Evolutionary conservation across 2,797 vertebrate genomes (phyloP).

Genomic region (Astyanax mexicanus): DNA sequence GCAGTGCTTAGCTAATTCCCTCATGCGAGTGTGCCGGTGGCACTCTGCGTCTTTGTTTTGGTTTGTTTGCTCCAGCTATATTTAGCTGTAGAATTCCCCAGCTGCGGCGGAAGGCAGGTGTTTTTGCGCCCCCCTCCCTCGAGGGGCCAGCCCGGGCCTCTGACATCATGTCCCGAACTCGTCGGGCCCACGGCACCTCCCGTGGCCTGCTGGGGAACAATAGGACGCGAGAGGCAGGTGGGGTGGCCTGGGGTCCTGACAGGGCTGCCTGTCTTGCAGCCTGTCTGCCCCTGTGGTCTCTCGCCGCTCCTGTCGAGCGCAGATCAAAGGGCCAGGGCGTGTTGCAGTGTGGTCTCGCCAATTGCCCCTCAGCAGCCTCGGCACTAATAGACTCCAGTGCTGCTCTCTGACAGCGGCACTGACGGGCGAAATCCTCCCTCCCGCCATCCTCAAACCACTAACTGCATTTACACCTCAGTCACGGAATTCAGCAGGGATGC

Average conservation of each 20-base stretch:
- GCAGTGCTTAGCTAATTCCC: constrained; percentile 55
- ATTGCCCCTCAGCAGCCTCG: constrained; percentile 70
- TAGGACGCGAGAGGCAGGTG: constrained; percentile 65
- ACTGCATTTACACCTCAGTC: constrained; percentile 71
- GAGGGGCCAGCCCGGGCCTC: constrained; percentile 30
- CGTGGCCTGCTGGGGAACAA: constrained; percentile 57
- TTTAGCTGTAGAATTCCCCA: constrained; percentile 78
- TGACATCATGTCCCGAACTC: constrained; percentile 77
- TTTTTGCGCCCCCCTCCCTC: constrained; percentile 64
- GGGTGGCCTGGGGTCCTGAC: constrained; percentile 57
- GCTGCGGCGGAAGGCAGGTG: constrained; percentile 76
- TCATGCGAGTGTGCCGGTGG: constrained; percentile 59
- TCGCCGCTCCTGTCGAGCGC: constrained; percentile 67
- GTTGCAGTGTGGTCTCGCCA: constrained; percentile 77
- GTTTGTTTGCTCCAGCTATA: constrained; percentile 70
- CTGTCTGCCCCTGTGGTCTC: constrained; percentile 73
- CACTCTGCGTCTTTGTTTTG: constrained; percentile 68
- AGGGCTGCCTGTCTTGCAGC: constrained; percentile 53
- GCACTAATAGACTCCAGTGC: constrained; percentile 46
- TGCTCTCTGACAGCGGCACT: constrained; percentile 52
- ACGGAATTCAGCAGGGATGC: constrained; percentile 72
- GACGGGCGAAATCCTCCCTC: constrained; percentile 50
- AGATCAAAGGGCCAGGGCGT: constrained; percentile 74
- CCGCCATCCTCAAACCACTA: constrained; percentile 58
- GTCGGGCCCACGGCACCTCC: constrained; percentile 67